Evolutionary conservation across 2,797 vertebrate genomes (phyloP), one percentile per base, ranked within the genome.

Genomic region (Hemibagrus guttatus): DNA sequence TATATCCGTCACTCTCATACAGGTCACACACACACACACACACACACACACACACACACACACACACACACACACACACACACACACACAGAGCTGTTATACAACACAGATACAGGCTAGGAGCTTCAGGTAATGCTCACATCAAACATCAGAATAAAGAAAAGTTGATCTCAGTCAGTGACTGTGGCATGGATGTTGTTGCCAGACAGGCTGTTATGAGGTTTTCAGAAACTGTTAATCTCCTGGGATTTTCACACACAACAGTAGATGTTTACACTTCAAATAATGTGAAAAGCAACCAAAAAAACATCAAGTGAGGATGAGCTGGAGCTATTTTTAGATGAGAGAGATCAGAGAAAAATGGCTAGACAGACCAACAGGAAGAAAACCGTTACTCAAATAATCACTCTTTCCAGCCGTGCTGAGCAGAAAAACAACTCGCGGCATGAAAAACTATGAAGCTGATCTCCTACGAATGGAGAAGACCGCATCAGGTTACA

Each of bases 1-100:
- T 86, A 54, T 31, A 83, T 83, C 81, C 49, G n/a, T 64, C 58
- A 75, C 31, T 61, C 54, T 54, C 82, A 49, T 49, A 1, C 46
- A 64, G 28, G 54, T 79, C 83, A 56, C 42, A 16, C 64, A 82
- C 63, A 81, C 3, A 63, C 3, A 42, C 21, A 81, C 59, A 31
- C 74, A 76, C 49, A 49, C 46, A 81, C 1, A 63, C 3, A 42
- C 21, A 81, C 39, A 31, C 74, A 76, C 49, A 49, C 46, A 46
- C 46, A 46, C 46, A 46, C 46, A 46, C 46, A 46, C 46, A 76
- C 78, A 81, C 26, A 76, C 11, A 54, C 49, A 81, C 3, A 63
- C 3, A 42, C 23, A 81, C 59, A 31, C 74, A 76, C 49, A 49
- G 4, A 2, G 2, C 4, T 74, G 42, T 35, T 69, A 69, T 19